Percentiles rank a stretch among this genome's conserved stretches.
These are phyloP conservation scores for Uloborus plumipes DNA, from an alignment of 2,888 invertebrate genomes.

Conservation along the genomic window DNA sequence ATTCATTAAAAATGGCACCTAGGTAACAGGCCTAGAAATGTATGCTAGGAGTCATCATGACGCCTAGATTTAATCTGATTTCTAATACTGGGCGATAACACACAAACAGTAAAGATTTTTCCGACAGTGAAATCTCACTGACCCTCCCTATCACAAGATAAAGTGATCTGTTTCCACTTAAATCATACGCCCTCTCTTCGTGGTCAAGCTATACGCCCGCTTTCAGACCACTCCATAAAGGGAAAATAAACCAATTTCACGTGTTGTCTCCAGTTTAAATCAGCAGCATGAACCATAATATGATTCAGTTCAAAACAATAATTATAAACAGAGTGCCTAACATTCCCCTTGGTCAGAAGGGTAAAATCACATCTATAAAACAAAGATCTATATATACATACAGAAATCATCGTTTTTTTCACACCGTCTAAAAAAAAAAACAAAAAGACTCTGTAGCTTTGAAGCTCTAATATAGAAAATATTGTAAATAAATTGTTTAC, in stretches of 20 bases:
- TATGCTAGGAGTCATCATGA: too few species aligned
- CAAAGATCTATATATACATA: conserved; percentile 27
- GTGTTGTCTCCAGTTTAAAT: conserved; percentile 39
- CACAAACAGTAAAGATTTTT: too few species aligned
- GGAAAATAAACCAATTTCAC: not conserved
- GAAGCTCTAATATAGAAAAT: conserved; percentile 54
- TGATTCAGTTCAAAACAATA: conserved; percentile 61
- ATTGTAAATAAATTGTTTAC: conserved; percentile 65
- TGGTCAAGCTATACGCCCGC: too few species aligned
- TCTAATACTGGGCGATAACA: too few species aligned
- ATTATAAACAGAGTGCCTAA: conserved; percentile 61
- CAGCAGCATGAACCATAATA: conserved; percentile 41
- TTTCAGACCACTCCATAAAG: too few species aligned
- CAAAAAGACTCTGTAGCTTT: conserved; percentile 40
- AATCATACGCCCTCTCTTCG: too few species aligned
- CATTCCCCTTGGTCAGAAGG: conserved; percentile 3
- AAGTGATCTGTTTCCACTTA: too few species aligned
- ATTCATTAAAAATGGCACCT: too few species aligned
- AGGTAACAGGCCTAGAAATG: too few species aligned
- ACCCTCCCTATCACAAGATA: too few species aligned
- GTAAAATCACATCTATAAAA: conserved; percentile 23
- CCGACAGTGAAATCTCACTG: too few species aligned
- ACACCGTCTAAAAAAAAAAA: conserved; percentile 30
- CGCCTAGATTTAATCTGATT: too few species aligned
- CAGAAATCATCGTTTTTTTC: conserved; percentile 50